Evolutionary conservation across 2,797 vertebrate genomes (phyloP).

Genomic region (Hylomyscus alleni): DNA sequence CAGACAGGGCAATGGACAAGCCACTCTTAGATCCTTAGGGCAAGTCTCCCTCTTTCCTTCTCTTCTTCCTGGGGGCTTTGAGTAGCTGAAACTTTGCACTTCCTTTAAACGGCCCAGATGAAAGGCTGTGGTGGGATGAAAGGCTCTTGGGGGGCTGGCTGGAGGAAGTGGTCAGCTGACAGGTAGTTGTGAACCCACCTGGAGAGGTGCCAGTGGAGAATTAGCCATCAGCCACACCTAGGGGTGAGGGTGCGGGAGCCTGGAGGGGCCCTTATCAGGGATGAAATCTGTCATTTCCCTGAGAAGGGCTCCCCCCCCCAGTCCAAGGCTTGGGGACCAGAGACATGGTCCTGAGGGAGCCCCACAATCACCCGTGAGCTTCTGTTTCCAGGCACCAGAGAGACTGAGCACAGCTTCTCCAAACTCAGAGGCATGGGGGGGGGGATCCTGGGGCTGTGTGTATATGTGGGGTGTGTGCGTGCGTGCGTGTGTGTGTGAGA

Average conservation of each 20-base stretch:
- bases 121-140: constrained; percentile 78
- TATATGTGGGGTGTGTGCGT: background rate
- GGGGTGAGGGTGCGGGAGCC: background rate
- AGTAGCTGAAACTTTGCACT: constrained; percentile 19
- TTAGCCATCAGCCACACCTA: constrained; percentile 37
- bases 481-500: background rate
- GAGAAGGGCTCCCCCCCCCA: too few relatives aligned
- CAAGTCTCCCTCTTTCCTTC: constrained; percentile 34
- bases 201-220: constrained; percentile 60
- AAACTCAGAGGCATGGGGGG: background rate
- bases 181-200: constrained; percentile 74
- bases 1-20: background rate
- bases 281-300: constrained; percentile 63
- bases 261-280: background rate
- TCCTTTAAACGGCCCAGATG: constrained; percentile 76
- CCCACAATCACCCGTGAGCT: background rate
- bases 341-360: background rate
- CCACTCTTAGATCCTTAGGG: constrained; percentile 31
- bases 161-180: constrained; percentile 80
- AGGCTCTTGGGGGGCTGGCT: background rate
- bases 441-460: background rate
- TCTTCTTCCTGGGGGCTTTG: constrained; percentile 10
- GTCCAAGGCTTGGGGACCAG: background rate
- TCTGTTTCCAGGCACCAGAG: background rate
- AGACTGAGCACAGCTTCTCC: background rate